A percentile compares a stretch with the other conserved stretches of the same genome.
Conservation (phyloP, 2,113 vertebrate genomes). For the Nestor notabilis region DNA sequence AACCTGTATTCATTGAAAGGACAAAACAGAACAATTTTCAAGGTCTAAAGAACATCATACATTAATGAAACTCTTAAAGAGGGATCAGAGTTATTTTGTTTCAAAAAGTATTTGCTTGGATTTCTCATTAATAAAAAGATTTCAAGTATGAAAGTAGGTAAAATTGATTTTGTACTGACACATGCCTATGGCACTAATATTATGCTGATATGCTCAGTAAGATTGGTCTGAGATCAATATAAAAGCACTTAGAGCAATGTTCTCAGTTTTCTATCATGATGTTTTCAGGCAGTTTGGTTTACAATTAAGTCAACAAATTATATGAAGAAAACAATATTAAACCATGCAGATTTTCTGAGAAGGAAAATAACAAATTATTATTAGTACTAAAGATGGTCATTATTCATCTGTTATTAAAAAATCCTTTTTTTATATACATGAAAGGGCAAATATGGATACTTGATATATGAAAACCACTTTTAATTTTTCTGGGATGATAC, state of each 20-base stretch:
- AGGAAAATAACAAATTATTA: not conserved
- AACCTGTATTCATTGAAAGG: not conserved
- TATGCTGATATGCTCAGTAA: not conserved
- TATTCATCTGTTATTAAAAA: not conserved
- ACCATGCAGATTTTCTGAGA: not conserved
- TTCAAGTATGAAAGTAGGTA: not conserved
- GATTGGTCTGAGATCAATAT: not conserved
- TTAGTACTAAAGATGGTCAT: rapidly evolving
- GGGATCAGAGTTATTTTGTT: not conserved
- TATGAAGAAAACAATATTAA: not conserved
- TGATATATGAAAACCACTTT: not conserved
- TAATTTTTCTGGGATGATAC: not conserved
- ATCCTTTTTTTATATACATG: not conserved
- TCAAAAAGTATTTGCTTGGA: not conserved
- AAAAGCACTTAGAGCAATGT: not conserved
- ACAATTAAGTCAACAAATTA: not conserved
- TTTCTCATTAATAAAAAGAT: not conserved
- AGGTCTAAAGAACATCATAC: not conserved
- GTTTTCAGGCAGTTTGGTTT: not conserved
- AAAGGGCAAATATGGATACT: not conserved
- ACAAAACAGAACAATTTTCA: not conserved
- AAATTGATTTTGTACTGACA: constrained; percentile 18
- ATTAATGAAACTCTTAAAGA: not conserved
- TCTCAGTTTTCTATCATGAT: not conserved
- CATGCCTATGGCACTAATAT: not conserved